Conservation (phyloP, 2,113 vertebrate genomes). For the Lanius collurio region DNA sequence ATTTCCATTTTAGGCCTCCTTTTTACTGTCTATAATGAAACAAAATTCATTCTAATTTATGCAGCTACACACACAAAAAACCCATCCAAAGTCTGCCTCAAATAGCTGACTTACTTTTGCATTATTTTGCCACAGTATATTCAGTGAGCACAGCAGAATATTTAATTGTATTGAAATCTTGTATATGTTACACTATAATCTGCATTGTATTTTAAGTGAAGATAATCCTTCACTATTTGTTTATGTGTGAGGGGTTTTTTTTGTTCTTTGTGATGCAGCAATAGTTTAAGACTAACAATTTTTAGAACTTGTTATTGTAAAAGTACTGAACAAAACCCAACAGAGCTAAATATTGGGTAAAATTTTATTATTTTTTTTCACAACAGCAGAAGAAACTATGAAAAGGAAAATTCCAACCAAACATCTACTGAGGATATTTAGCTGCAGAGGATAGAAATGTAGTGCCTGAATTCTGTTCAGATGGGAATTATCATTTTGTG, state of each 20-base stretch:
- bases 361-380: neutral
- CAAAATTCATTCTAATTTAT: neutral
- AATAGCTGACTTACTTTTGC: neutral
- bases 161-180: neutral
- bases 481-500: neutral
- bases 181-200: neutral
- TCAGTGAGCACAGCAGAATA: neutral
- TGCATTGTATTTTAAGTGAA: neutral
- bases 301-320: neutral
- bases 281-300: neutral
- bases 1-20: neutral
- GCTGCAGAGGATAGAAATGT: neutral
- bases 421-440: neutral
- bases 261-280: neutral
- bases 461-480: neutral
- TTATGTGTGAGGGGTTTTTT: neutral
- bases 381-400: neutral
- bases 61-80: neutral
- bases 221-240: neutral
- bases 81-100: neutral
- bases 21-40: neutral
- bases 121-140: neutral
- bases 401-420: slow-evolving; percentile 8
- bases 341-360: neutral
- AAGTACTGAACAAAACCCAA: neutral